These are phyloP conservation scores for Pipa parva DNA, from an alignment of 2,113 vertebrate genomes.

Conservation along the genomic window DNA sequence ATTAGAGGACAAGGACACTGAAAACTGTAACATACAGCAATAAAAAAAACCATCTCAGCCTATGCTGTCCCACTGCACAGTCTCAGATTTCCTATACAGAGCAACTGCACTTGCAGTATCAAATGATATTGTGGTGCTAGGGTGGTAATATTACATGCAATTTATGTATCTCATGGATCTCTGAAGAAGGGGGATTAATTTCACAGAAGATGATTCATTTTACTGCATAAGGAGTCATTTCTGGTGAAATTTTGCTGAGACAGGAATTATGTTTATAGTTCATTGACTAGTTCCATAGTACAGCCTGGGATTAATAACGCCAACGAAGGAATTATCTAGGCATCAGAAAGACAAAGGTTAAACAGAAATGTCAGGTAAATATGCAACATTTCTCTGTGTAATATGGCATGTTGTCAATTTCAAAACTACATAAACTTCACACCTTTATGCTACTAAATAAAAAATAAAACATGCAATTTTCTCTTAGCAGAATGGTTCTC, in stretches of 20 bases:
- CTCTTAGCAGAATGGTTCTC: too few relatives aligned
- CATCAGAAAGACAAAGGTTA: background rate
- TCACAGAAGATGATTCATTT: background rate
- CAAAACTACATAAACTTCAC: too few relatives aligned
- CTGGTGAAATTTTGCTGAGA: background rate
- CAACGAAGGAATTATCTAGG: background rate
- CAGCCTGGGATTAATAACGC: background rate
- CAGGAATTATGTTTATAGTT: background rate
- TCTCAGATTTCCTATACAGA: background rate
- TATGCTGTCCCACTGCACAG: background rate
- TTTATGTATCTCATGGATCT: background rate
- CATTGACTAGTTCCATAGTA: background rate
- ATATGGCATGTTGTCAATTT: too few relatives aligned
- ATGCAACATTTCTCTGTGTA: too few relatives aligned
- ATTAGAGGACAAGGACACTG: background rate
- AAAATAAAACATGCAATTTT: too few relatives aligned
- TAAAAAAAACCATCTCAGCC: background rate
- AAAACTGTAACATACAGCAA: background rate
- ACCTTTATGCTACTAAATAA: too few relatives aligned
- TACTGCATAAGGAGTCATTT: background rate
- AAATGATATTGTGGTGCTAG: background rate
- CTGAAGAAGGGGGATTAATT: background rate
- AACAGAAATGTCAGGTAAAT: background rate
- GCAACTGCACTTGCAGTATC: background rate
- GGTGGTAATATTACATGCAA: background rate